phyloP scores from a whole-genome alignment of 2,797 vertebrate species.

The Parauchenoglanis punctatus region DNA sequence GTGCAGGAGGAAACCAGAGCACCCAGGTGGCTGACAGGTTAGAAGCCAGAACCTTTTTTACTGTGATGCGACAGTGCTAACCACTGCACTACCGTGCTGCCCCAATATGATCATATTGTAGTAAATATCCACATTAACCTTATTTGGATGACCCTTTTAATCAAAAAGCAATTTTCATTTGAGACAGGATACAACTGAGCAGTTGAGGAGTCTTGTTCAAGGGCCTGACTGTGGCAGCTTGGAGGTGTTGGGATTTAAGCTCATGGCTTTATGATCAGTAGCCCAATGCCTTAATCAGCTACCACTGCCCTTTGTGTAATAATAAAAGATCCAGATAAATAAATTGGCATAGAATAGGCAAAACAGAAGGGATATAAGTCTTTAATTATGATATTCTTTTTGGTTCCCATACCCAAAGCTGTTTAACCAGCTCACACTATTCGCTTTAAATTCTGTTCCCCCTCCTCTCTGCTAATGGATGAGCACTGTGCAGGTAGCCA shows the following conservation, averaged over 20 bases:
- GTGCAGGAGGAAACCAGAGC: no score
- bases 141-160: not conserved
- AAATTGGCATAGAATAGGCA: not conserved
- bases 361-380: not conserved
- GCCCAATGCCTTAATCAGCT: not conserved
- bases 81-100: no score
- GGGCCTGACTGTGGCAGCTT: not conserved
- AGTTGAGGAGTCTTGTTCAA: not conserved
- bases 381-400: constrained; percentile 9
- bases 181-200: not conserved
- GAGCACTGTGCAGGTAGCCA: constrained; percentile 55
- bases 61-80: no score
- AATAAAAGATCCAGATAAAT: not conserved
- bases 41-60: no score
- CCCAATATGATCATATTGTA: not conserved
- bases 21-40: no score
- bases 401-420: not conserved
- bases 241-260: not conserved
- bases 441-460: constrained; percentile 15
- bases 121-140: not conserved
- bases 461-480: constrained; percentile 16
- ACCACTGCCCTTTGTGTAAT: not conserved
- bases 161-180: not conserved
- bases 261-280: not conserved
- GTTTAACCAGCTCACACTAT: not conserved